Conservation (phyloP, 2,113 vertebrate species). For the Uropsilus gracilis region DNA sequence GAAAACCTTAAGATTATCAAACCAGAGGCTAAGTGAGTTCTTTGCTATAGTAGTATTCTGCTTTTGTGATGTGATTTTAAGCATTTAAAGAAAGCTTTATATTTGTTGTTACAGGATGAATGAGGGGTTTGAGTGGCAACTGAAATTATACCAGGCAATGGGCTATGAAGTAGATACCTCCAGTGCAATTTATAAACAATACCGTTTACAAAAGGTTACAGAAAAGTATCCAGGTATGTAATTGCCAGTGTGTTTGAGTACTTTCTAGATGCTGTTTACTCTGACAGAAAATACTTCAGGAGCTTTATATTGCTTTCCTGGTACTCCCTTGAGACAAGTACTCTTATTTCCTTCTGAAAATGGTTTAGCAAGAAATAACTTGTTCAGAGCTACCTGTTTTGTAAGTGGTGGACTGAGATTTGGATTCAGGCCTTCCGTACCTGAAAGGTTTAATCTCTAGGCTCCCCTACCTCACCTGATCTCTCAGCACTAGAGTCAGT, state of each 20-base stretch:
- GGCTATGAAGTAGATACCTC: conserved; percentile 89
- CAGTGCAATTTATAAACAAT: conserved; percentile 92
- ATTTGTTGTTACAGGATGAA: conserved; percentile 88
- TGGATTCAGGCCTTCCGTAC: neutral
- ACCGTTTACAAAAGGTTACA: conserved; percentile 90
- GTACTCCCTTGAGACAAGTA: neutral
- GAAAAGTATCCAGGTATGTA: conserved; percentile 90
- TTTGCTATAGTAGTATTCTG: neutral
- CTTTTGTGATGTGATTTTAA: neutral
- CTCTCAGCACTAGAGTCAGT: neutral
- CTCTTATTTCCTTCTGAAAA: neutral
- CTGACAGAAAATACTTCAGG: neutral
- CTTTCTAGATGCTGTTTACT: neutral
- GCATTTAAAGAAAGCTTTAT: neutral
- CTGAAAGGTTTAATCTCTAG: neutral
- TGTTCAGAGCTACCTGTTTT: neutral
- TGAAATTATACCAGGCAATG: conserved; percentile 92
- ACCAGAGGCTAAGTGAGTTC: conserved; percentile 90
- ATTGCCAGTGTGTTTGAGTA: neutral
- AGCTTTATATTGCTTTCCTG: neutral
- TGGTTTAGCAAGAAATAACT: neutral
- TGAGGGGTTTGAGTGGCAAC: conserved; percentile 91
- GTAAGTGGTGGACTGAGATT: neutral
- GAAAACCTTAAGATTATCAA: conserved; percentile 87
- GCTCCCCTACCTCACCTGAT: neutral